A percentile compares a stretch with the other conserved stretches of the same genome.
Conservation (phyloP, 2,888 invertebrate species). For the Heliconius ethilla region DNA sequence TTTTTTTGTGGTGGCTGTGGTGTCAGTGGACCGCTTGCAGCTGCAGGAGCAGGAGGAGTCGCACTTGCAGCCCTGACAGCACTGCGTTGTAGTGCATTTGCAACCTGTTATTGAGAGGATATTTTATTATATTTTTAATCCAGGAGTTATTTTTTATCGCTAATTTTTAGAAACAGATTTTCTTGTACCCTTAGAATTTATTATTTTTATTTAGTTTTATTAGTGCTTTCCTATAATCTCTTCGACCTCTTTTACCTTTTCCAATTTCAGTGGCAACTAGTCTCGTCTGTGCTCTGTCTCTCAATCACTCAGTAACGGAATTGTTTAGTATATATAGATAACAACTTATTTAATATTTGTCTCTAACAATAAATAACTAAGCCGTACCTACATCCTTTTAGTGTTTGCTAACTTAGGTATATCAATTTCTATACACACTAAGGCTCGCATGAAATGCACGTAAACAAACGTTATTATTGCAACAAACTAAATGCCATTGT, state of each 20-base stretch:
- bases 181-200: too few species aligned
- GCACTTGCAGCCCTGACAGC: constrained; percentile 71
- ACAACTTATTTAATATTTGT: too few species aligned
- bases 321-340: too few species aligned
- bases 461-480: constrained; percentile 24
- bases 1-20: constrained; percentile 62
- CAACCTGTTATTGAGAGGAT: constrained; percentile 60
- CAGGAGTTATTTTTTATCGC: too few species aligned
- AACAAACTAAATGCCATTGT: constrained; percentile 30
- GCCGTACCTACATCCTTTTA: not conserved
- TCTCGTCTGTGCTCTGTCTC: too few species aligned
- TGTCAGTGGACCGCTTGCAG: constrained; percentile 60
- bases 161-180: too few species aligned
- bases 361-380: too few species aligned
- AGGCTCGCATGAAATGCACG: not conserved
- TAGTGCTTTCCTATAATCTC: too few species aligned
- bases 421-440: constrained; percentile 4
- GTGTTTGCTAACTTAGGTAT: not conserved
- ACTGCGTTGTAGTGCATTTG: constrained; percentile 71
- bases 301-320: too few species aligned
- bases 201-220: too few species aligned
- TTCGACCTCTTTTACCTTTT: too few species aligned
- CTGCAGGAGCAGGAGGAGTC: constrained; percentile 72
- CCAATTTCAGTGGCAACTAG: too few species aligned
- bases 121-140: constrained; percentile 1